phyloP scores from a whole-genome alignment of 2,797 vertebrate genomes.

The Perdix hodgsoniae region DNA sequence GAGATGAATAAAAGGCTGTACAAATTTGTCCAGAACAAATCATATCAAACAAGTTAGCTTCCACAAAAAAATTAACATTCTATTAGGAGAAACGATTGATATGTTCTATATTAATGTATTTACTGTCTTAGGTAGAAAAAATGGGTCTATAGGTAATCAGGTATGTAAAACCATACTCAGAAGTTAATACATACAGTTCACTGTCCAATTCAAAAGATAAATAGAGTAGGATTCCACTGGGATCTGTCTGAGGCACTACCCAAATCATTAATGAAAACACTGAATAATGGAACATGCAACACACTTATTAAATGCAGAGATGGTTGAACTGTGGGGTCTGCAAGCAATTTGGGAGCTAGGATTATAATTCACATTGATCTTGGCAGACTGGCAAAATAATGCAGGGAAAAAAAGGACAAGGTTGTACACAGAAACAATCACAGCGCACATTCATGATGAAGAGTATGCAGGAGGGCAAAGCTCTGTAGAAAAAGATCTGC shows the following conservation, averaged over 20 bases:
- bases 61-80: not conserved
- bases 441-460: not conserved
- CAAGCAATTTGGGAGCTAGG: not conserved
- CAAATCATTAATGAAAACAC: not conserved
- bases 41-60: not conserved
- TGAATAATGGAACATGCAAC: not conserved
- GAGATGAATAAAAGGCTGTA: not conserved
- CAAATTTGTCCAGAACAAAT: not conserved
- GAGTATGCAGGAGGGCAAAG: not conserved
- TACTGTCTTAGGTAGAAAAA: not conserved
- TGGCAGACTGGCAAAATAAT: not conserved
- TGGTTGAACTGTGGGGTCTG: not conserved
- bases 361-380: not conserved
- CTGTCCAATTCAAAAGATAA: not conserved
- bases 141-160: not conserved
- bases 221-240: not conserved
- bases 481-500: not conserved
- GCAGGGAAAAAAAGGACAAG: not conserved
- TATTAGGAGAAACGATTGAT: not conserved
- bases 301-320: not conserved
- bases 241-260: not conserved
- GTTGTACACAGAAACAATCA: not conserved
- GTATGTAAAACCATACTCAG: not conserved
- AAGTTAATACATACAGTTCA: not conserved
- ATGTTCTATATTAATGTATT: not conserved